Percentiles rank a stretch among this genome's conserved stretches.
Conservation (phyloP, 1,140 invertebrate species). For the Ctenoplectra terminalis region DNA sequence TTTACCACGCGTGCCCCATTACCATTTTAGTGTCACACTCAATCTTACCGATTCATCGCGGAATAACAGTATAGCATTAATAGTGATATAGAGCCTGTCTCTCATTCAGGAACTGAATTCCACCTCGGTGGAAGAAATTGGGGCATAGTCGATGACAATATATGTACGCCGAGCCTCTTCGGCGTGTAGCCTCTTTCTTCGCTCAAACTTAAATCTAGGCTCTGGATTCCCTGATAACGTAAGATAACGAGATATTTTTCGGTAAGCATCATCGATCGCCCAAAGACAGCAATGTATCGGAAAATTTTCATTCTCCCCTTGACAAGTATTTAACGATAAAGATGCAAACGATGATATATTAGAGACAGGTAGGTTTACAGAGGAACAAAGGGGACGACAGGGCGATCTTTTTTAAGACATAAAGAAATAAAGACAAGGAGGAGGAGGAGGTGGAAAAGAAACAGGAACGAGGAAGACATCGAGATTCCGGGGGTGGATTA, state of each 20-base stretch:
- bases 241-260: not conserved
- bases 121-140: too few species aligned
- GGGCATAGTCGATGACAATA: too few species aligned
- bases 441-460: not conserved
- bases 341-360: conserved; percentile 7
- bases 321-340: not conserved
- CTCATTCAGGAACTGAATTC: too few species aligned
- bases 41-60: too few species aligned
- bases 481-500: conserved; percentile 63
- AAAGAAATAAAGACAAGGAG: not conserved
- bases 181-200: too few species aligned
- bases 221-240: too few species aligned
- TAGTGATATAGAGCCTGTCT: too few species aligned
- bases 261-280: not conserved
- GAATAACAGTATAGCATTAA: too few species aligned
- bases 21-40: too few species aligned
- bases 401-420: not conserved
- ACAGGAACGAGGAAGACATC: conserved; percentile 48
- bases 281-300: not conserved
- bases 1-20: too few species aligned
- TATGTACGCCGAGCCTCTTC: too few species aligned
- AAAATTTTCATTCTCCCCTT: not conserved
- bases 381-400: not conserved
- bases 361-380: too few species aligned
- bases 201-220: not conserved